Evolutionary conservation across 1,140 invertebrate genomes (phyloP).

Genomic region (Dermatophagoides farinae): DNA sequence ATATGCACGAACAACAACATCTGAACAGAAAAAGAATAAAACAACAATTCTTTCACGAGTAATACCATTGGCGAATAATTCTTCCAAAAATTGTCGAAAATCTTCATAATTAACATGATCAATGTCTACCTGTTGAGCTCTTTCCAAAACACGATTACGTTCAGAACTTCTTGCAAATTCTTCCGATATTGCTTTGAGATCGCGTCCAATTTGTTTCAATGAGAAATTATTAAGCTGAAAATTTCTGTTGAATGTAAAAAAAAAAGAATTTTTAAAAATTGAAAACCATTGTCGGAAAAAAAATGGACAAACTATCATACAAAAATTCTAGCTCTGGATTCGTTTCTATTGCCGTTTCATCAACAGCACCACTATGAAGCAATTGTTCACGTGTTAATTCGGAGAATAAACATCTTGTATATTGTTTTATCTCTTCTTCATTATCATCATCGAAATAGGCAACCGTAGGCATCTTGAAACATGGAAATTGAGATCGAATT

Average conservation of each 20-base stretch:
- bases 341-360: not conserved
- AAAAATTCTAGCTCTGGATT: not conserved
- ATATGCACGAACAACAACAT: conserved; percentile 24
- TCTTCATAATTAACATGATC: conserved; percentile 12
- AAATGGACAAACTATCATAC: not conserved
- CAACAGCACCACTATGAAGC: not conserved
- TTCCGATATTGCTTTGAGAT: conserved; percentile 24
- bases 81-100: conserved; percentile 10
- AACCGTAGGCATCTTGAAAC: not conserved
- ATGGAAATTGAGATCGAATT: not conserved
- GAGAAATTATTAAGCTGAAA: not conserved
- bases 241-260: conserved; percentile 6
- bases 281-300: not conserved
- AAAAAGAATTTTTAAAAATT: not conserved
- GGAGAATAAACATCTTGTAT: not conserved
- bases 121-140: conserved; percentile 20
- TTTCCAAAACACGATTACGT: conserved; percentile 20
- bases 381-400: not conserved
- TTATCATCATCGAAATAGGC: not conserved
- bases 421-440: not conserved
- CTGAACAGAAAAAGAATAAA: conserved; percentile 29
- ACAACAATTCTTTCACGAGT: conserved; percentile 26
- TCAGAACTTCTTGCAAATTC: conserved; percentile 23
- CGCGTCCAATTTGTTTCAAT: conserved; percentile 19
- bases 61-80: conserved; percentile 15